Conservation (phyloP, 2,113 vertebrate species). For the Mesembrinibis cayennensis region DNA sequence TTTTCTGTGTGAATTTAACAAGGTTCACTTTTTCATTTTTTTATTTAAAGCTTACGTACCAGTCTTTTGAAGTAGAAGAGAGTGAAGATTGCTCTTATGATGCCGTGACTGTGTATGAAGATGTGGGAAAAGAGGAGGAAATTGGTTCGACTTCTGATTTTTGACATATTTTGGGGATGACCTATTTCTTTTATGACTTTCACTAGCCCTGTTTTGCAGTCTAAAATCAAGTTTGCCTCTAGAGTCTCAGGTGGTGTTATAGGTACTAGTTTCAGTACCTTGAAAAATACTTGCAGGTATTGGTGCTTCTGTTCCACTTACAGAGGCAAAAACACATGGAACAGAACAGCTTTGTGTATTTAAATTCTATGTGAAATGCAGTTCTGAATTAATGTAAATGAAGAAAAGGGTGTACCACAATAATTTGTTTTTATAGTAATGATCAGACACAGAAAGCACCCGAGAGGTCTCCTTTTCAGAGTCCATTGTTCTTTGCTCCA, state of each 20-base stretch:
- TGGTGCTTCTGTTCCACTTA: neutral
- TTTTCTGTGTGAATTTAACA: neutral
- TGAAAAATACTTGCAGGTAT: neutral
- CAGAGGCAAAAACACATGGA: neutral
- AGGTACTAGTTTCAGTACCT: neutral
- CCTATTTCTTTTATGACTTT: neutral
- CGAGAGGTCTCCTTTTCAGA: neutral
- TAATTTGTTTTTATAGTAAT: neutral
- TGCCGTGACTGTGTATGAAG: conserved; percentile 73
- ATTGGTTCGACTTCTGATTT: conserved; percentile 69
- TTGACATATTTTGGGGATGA: neutral
- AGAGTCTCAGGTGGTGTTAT: neutral
- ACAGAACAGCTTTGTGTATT: neutral
- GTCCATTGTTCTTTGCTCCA: neutral
- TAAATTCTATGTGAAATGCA: neutral
- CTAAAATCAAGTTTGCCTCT: neutral
- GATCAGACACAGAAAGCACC: neutral
- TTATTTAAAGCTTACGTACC: conserved; percentile 79
- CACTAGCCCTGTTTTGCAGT: neutral
- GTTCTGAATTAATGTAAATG: neutral
- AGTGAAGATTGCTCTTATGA: conserved; percentile 79
- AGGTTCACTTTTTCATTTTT: neutral
- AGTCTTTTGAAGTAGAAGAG: conserved; percentile 81
- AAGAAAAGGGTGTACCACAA: neutral
- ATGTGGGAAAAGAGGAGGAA: conserved; percentile 71